Evolutionary conservation across 2,797 vertebrate species (phyloP).

Genomic region (Urosaurus nigricauda): DNA sequence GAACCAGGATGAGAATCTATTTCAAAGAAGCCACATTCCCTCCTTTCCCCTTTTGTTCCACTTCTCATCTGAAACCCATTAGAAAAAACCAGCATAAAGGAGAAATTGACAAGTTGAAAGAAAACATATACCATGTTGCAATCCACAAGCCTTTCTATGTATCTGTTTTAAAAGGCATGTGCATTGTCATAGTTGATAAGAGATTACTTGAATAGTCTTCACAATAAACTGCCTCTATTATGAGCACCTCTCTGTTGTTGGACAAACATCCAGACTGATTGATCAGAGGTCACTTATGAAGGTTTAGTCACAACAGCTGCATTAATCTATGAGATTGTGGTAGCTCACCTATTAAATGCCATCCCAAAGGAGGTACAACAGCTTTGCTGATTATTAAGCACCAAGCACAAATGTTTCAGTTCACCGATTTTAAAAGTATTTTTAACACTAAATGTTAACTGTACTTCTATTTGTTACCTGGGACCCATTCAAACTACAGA

Average conservation of each 20-base stretch:
- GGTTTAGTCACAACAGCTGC: neutral
- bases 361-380: neutral
- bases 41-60: neutral
- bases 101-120: neutral
- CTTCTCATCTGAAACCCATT: neutral
- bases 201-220: neutral
- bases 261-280: neutral
- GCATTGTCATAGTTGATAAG: neutral
- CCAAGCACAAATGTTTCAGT: neutral
- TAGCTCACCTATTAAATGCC: neutral
- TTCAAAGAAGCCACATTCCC: neutral
- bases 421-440: neutral
- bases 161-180: neutral
- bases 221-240: neutral
- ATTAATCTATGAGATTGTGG: neutral
- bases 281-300: neutral
- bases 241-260: neutral
- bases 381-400: neutral
- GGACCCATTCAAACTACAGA: no score
- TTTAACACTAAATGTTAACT: neutral
- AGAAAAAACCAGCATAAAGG: neutral
- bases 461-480: neutral
- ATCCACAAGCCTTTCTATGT: neutral
- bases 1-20: neutral
- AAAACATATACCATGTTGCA: neutral